These are phyloP conservation scores for Melanotus villosus DNA, from an alignment of 2,888 invertebrate genomes.

Conservation along the genomic window DNA sequence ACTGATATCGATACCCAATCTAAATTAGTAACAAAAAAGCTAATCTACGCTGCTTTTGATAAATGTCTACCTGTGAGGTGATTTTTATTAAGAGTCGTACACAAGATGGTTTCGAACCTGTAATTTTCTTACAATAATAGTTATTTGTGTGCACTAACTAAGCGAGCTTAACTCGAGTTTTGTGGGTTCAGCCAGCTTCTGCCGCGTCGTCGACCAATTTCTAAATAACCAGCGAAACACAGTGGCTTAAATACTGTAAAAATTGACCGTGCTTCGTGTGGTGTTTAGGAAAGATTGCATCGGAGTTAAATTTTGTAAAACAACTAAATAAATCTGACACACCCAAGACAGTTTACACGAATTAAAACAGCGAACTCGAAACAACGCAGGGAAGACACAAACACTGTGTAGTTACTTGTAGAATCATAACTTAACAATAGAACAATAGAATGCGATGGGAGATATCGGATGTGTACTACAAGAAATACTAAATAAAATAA, in stretches of 20 bases:
- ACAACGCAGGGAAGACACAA: slow-evolving; percentile 41
- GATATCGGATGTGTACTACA: slow-evolving; percentile 35
- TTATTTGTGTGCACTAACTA: slow-evolving; percentile 27
- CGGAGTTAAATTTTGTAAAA: background rate
- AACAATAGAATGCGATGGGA: slow-evolving; percentile 44
- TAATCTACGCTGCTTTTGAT: slow-evolving; percentile 34
- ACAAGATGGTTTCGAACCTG: slow-evolving; percentile 24
- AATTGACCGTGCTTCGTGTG: background rate
- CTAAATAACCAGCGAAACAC: background rate
- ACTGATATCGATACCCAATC: slow-evolving; percentile 32
- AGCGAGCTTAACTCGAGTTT: slow-evolving; percentile 1
- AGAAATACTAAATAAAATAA: slow-evolving; percentile 27
- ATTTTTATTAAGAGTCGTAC: slow-evolving; percentile 38
- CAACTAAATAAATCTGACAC: slow-evolving; percentile 24
- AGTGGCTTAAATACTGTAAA: no score
- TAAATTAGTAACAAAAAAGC: slow-evolving; percentile 33
- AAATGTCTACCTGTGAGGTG: slow-evolving; percentile 34
- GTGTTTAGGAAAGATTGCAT: background rate
- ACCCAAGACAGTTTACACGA: slow-evolving; percentile 16
- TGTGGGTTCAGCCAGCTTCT: background rate
- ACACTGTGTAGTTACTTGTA: slow-evolving; percentile 42
- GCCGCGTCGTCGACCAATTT: slow-evolving; percentile 1
- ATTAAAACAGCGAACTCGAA: slow-evolving; percentile 37
- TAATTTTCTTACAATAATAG: slow-evolving; percentile 36
- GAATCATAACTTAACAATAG: slow-evolving; percentile 45